phyloP scores from a whole-genome alignment of 2,113 vertebrate genomes.

The Pogonocichla stellata region DNA sequence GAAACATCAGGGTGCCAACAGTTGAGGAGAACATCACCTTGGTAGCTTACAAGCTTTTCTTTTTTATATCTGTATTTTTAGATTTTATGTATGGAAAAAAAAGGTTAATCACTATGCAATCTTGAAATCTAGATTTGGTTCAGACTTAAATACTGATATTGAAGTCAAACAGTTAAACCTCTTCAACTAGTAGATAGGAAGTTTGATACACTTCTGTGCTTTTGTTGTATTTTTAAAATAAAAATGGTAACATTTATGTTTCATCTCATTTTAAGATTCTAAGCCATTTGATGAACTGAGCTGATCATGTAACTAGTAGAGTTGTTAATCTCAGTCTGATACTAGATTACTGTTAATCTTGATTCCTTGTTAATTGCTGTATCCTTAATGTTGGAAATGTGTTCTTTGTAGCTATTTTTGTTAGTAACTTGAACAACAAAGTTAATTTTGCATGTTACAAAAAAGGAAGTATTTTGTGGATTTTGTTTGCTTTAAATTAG shows the following conservation, averaged over 20 bases:
- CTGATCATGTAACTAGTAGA: neutral
- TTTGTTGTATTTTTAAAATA: neutral
- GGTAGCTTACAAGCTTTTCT: neutral
- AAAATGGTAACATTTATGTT: neutral
- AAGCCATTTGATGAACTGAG: neutral
- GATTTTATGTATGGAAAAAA: neutral
- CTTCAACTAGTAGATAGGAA: neutral
- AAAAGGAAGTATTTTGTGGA: neutral
- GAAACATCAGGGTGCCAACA: neutral
- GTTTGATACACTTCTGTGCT: neutral
- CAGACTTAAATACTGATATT: neutral
- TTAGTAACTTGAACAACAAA: neutral
- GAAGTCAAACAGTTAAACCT: neutral
- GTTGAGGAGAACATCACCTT: neutral
- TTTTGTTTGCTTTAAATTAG: neutral
- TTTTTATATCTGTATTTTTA: neutral
- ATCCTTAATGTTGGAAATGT: neutral
- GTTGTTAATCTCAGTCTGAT: neutral
- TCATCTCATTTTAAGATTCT: neutral
- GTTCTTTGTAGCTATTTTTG: neutral
- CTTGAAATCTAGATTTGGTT: neutral
- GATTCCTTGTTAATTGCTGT: neutral
- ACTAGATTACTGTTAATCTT: neutral
- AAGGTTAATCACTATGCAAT: neutral
- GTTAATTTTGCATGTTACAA: neutral